phyloP scores from a whole-genome alignment of 2,888 invertebrate genomes.

The Thalpophila matura region DNA sequence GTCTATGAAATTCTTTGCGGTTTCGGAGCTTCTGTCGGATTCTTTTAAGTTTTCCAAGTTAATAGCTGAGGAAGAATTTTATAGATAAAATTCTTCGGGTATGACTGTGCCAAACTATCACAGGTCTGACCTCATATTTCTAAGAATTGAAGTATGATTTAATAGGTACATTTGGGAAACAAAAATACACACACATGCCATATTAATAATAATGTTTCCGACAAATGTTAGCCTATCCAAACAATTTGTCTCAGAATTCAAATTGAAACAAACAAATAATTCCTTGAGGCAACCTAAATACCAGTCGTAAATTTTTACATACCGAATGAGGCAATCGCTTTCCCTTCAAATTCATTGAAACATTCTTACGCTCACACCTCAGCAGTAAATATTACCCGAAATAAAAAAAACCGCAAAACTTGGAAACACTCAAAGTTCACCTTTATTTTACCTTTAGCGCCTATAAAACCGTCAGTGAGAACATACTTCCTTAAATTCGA shows the following conservation, averaged over 20 bases:
- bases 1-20: slow-evolving; percentile 82
- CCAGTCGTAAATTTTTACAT: slow-evolving; percentile 21
- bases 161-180: background rate
- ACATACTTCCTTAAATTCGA: slow-evolving; percentile 83
- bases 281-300: slow-evolving; percentile 32
- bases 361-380: slow-evolving; percentile 62
- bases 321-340: slow-evolving; percentile 30
- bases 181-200: background rate
- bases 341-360: slow-evolving; percentile 52
- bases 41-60: slow-evolving; percentile 65
- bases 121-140: slow-evolving; percentile 19
- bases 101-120: slow-evolving; percentile 56
- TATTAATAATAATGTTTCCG: background rate
- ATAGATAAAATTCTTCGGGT: slow-evolving; percentile 61
- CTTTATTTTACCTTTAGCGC: slow-evolving; percentile 84
- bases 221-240: slow-evolving; percentile 7
- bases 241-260: slow-evolving; percentile 36
- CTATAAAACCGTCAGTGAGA: slow-evolving; percentile 86
- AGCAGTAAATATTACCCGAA: slow-evolving; percentile 66
- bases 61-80: slow-evolving; percentile 69
- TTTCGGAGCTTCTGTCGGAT: slow-evolving; percentile 65
- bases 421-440: slow-evolving; percentile 83
- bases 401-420: slow-evolving; percentile 79
- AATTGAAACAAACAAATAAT: slow-evolving; percentile 36
- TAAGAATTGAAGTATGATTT: background rate